Percentiles rank a stretch among this genome's conserved stretches.
Conservation (phyloP, 2,888 invertebrate genomes). For the Chrysotoxum bicinctum region DNA sequence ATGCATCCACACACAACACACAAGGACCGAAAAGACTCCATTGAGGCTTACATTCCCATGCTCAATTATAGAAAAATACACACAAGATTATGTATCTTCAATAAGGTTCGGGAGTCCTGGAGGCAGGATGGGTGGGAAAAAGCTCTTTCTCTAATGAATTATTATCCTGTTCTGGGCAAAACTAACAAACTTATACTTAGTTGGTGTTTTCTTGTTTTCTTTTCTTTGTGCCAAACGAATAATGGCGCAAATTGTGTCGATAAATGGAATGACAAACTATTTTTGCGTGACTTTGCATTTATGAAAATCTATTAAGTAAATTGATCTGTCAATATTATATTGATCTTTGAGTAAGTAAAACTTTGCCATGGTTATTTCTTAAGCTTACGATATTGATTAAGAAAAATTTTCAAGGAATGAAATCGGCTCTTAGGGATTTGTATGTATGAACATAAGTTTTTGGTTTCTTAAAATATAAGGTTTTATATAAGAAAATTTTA, state of each 20-base stretch:
- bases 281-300: conserved; percentile 36
- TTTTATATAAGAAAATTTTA: too few relatives aligned
- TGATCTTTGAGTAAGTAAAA: neutral
- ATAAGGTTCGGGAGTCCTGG: neutral
- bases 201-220: neutral
- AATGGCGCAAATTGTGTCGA: conserved; percentile 16
- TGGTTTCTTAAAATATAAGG: too few relatives aligned
- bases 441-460: too few relatives aligned
- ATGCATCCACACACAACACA: neutral
- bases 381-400: too few relatives aligned
- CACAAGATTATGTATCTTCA: neutral
- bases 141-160: conserved; percentile 29
- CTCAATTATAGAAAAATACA: conserved; percentile 15
- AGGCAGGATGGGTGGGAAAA: neutral
- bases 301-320: neutral
- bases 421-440: too few relatives aligned
- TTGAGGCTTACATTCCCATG: neutral
- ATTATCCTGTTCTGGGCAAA: conserved; percentile 14
- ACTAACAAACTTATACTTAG: conserved; percentile 31
- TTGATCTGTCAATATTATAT: neutral
- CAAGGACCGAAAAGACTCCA: neutral
- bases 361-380: neutral
- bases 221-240: neutral
- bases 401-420: too few relatives aligned
- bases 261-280: conserved; percentile 49